Conservation (phyloP, 2,113 vertebrate species). For the Spilogale gracilis region DNA sequence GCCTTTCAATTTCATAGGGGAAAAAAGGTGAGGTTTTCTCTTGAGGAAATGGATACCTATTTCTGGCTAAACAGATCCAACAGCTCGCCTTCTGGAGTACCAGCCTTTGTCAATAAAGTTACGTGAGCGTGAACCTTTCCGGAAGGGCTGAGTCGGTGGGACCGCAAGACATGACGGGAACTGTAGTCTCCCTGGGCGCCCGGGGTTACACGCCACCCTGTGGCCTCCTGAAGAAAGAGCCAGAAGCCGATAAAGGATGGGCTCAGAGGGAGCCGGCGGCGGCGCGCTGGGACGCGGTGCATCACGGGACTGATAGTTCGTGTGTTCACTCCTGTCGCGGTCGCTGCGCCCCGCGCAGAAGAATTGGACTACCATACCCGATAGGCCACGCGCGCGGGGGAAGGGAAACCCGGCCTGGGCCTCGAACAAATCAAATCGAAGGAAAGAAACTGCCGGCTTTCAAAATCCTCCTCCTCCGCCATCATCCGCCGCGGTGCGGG, state of each 20-base stretch:
- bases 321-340: rapidly evolving
- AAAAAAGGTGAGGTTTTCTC: neutral
- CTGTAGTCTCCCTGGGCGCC: neutral
- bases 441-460: conserved; percentile 89
- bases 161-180: neutral
- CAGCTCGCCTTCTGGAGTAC: rapidly evolving
- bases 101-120: conserved; percentile 50
- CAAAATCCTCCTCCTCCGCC: conserved; percentile 89
- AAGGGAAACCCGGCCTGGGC: neutral
- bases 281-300: neutral
- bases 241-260: neutral
- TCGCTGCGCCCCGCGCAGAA: rapidly evolving
- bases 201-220: neutral
- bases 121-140: neutral
- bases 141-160: rapidly evolving
- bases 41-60: neutral
- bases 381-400: neutral
- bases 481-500: conserved; percentile 65
- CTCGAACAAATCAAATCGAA: conserved; percentile 82
- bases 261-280: neutral
- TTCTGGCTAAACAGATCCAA: neutral
- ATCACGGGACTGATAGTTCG: conserved; percentile 21
- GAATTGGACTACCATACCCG: conserved; percentile 66
- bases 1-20: neutral
- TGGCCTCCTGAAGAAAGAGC: neutral